A percentile compares a stretch with the other conserved stretches of the same genome.
Conservation (phyloP, 2,113 vertebrate genomes). For the Nerophis ophidion region DNA sequence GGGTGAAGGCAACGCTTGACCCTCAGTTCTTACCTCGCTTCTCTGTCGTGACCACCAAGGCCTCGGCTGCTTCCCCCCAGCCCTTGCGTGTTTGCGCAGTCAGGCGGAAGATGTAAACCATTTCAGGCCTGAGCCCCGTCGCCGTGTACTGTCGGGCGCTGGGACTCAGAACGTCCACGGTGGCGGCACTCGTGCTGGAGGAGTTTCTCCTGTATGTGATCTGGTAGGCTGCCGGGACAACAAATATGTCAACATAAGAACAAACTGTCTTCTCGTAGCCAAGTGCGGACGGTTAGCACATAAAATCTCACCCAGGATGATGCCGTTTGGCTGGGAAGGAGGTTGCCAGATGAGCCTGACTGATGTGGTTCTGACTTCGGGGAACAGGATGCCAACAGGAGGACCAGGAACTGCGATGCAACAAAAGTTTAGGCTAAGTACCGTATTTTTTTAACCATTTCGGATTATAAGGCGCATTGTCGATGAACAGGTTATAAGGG, state of each 20-base stretch:
- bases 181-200: slow-evolving; percentile 73
- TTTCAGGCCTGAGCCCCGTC: slow-evolving; percentile 80
- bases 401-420: slow-evolving; percentile 82
- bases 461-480: no score
- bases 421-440: background rate
- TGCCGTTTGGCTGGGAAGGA: slow-evolving; percentile 85
- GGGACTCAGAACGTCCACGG: slow-evolving; percentile 84
- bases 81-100: slow-evolving; percentile 93
- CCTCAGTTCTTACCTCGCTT: slow-evolving; percentile 79
- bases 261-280: background rate
- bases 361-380: slow-evolving; percentile 88
- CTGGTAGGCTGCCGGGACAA: slow-evolving; percentile 81
- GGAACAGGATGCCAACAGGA: slow-evolving; percentile 91
- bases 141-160: slow-evolving; percentile 87
- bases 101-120: slow-evolving; percentile 88
- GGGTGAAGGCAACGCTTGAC: background rate
- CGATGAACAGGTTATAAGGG: no score
- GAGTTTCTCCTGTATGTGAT: slow-evolving; percentile 87
- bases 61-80: slow-evolving; percentile 92
- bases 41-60: slow-evolving; percentile 93
- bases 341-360: slow-evolving; percentile 94
- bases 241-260: background rate
- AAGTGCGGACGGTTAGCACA: background rate
- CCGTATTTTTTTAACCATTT: no score
- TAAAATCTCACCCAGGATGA: slow-evolving; percentile 85